Evolutionary conservation across 2,113 vertebrate genomes (phyloP).

Genomic region (Nothocercus nigrocapillus): DNA sequence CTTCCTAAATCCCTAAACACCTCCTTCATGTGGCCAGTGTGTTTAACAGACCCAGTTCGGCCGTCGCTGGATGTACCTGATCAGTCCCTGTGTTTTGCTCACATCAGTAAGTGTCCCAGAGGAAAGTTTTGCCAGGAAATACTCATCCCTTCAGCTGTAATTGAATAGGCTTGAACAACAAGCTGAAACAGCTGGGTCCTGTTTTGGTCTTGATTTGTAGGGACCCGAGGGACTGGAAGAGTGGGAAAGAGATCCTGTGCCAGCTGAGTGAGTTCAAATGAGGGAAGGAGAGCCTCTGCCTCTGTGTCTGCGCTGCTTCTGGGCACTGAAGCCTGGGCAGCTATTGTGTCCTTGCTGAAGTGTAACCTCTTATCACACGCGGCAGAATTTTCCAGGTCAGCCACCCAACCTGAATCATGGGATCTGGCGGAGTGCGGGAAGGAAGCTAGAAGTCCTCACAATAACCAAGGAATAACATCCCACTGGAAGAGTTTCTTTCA

Average conservation of each 20-base stretch:
- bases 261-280: slow-evolving; percentile 58
- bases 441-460: slow-evolving; percentile 53
- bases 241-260: slow-evolving; percentile 38
- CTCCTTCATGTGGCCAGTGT: neutral
- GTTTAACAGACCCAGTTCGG: neutral
- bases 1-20: neutral
- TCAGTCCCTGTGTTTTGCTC: neutral
- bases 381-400: slow-evolving; percentile 63
- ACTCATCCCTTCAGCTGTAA: slow-evolving; percentile 31
- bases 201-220: slow-evolving; percentile 58
- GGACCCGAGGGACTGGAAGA: slow-evolving; percentile 43
- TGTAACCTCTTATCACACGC: slow-evolving; percentile 43
- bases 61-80: neutral
- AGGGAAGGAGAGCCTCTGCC: slow-evolving; percentile 32
- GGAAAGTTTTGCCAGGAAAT: slow-evolving; percentile 37
- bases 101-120: slow-evolving; percentile 3
- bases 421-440: slow-evolving; percentile 37
- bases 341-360: slow-evolving; percentile 61
- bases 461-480: slow-evolving; percentile 49
- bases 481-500: slow-evolving; percentile 36
- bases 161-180: slow-evolving; percentile 48
- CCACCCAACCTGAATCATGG: slow-evolving; percentile 53
- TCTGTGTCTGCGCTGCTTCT: neutral
- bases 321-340: neutral
- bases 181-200: slow-evolving; percentile 55